A percentile compares a stretch with the other conserved stretches of the same genome.
These are phyloP conservation scores for Sinocyclocheilus grahami DNA, from an alignment of 2,113 vertebrate genomes.

Conservation along the genomic window DNA sequence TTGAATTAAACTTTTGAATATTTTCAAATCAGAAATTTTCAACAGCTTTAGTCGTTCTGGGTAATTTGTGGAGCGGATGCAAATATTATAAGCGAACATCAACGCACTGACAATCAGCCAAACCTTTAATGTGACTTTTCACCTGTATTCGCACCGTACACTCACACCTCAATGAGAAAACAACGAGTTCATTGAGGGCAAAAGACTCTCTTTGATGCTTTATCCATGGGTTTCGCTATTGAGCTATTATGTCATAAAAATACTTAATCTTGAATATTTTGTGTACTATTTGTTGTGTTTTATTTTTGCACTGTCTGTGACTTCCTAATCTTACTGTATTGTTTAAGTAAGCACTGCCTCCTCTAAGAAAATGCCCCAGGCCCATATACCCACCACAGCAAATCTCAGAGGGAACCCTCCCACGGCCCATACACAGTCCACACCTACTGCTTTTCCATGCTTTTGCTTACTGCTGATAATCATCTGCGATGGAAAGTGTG, in stretches of 20 bases:
- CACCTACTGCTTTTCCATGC: slow-evolving; percentile 60
- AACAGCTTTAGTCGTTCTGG: too few relatives aligned
- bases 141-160: not conserved
- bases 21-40: not conserved
- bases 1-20: not conserved
- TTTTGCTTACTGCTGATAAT: slow-evolving; percentile 53
- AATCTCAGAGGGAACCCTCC: slow-evolving; percentile 78
- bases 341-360: not conserved
- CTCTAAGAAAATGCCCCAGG: slow-evolving; percentile 11
- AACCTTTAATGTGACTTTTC: not conserved
- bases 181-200: not conserved
- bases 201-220: not conserved
- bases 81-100: too few relatives aligned
- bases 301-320: not conserved
- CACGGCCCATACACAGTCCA: slow-evolving; percentile 56
- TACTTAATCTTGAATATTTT: not conserved
- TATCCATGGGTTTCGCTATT: not conserved
- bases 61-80: too few relatives aligned
- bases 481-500: slow-evolving; percentile 59
- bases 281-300: not conserved
- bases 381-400: slow-evolving; percentile 55
- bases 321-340: not conserved
- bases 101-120: not conserved
- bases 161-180: not conserved
- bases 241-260: not conserved